Percentiles rank a stretch among this genome's conserved stretches.
Conservation (phyloP, 2,888 invertebrate genomes). For the Imbricaverruca yamaguchii region DNA sequence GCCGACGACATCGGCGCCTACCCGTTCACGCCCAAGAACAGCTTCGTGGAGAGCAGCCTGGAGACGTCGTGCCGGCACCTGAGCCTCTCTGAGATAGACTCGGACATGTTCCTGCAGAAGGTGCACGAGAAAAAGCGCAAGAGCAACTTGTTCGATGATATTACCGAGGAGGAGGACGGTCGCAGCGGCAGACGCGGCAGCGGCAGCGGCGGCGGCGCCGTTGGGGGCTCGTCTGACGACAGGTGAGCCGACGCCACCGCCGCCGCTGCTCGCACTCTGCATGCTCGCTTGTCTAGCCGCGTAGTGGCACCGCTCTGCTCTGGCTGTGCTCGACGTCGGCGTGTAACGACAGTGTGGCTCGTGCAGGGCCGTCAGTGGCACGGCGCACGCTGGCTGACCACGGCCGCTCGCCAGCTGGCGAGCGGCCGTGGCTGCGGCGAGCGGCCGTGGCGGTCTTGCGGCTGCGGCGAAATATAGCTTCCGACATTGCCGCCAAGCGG, state of each 20-base stretch:
- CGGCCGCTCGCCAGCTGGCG: too few relatives aligned
- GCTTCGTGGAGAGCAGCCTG: constrained; percentile 39
- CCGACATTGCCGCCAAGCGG: too few relatives aligned
- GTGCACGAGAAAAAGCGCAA: constrained; percentile 27
- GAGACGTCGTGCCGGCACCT: constrained; percentile 35
- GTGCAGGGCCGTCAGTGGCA: too few relatives aligned
- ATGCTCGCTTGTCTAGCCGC: background rate
- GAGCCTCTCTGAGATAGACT: constrained; percentile 29
- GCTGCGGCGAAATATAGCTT: too few relatives aligned
- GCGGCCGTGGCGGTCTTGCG: too few relatives aligned
- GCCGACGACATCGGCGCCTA: constrained; percentile 35
- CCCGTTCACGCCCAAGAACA: constrained; percentile 43
- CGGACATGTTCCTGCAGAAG: constrained; percentile 31
- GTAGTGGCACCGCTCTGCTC: background rate
- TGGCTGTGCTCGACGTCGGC: background rate
- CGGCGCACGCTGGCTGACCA: too few relatives aligned
- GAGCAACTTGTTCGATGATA: background rate
- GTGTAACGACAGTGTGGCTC: background rate
- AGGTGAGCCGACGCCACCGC: background rate
- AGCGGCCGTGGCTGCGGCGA: too few relatives aligned
- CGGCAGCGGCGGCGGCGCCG: background rate
- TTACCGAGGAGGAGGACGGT: background rate
- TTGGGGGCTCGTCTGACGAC: background rate
- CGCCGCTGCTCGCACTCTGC: background rate
- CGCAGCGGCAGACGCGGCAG: background rate